Evolutionary conservation across 1,140 invertebrate genomes (phyloP).

Genomic region (Heliothis virescens): DNA sequence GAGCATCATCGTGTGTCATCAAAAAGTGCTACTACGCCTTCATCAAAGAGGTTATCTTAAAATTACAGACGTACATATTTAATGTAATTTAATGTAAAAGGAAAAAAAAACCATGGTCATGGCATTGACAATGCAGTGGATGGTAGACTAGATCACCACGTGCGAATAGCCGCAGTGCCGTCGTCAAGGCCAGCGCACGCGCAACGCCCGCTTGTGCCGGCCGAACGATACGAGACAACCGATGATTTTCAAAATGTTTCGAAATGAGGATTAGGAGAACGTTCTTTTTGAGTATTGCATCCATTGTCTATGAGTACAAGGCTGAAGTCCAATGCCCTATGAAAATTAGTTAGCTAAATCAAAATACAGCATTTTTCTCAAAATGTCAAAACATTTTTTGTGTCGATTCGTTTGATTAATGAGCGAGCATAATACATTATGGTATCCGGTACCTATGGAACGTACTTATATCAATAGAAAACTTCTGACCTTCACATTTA

Average conservation of each 20-base stretch:
- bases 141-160: conserved; percentile 32
- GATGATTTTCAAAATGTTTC: conserved; percentile 29
- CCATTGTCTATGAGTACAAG: neutral
- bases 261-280: neutral
- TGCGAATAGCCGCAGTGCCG: conserved; percentile 46
- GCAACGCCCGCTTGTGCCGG: neutral
- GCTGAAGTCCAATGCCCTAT: neutral
- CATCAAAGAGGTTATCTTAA: no score
- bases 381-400: no score
- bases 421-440: no score
- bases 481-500: neutral
- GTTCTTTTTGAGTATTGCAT: neutral
- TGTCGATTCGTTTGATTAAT: neutral
- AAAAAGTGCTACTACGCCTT: neutral
- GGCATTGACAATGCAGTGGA: conserved; percentile 11
- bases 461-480: neutral
- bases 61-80: neutral
- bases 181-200: conserved; percentile 49
- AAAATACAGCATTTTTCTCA: no score
- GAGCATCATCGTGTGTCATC: no score
- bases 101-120: neutral
- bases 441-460: neutral
- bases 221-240: conserved; percentile 1
- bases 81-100: neutral
- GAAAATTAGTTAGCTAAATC: no score